Evolutionary conservation across 1,140 invertebrate species (phyloP), one percentile per base, ranked within the genome.

Genomic region (Pseudomyrmex dendroicus): DNA sequence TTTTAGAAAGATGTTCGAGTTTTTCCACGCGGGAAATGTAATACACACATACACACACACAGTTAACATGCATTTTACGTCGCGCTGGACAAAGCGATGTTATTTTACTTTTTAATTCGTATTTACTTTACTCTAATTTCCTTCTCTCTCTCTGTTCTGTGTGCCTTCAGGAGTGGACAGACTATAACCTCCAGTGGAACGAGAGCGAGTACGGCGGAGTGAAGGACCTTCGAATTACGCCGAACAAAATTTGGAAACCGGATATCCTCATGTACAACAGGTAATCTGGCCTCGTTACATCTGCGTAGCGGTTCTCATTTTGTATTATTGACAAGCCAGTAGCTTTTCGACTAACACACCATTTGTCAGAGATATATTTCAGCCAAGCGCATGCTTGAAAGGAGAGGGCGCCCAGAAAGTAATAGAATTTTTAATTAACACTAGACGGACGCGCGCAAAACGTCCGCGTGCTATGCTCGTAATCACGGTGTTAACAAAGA

Each of bases 181-280:
- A 99, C 94, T 98, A 98, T 95, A 99, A 99, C 95, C 95, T 99
- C 64, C 96, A 97, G 92, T 99, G 99, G 99, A 98, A 99, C 93
- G 96, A 97, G 91, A 96, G 96, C 44, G 98, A 99, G 89, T 99
- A 97, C 92, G 98, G 98, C 13, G 97, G 97, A 64, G 98, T 99
- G 62, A 97, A 97, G 91, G 98, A 98, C 93, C 96, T 99, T 15
- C 95, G 98, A 88, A 98, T 99, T 91, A 98, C 98, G 72, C 98
- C 98, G 48, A 98, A 98, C 94, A 98, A 97, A 93, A 96, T 99
- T 73, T 99, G 99, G 99, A 98, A 98, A 93, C 99, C 99, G 77
- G 99, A 99, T 95, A 98, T 99, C 70, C 97, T 99, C 87, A 98
- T 99, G 97, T 99, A 99, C 94, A 99, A 99, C 96, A 99, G 98